phyloP scores from a whole-genome alignment of 2,888 invertebrate species.

The Mechanitis messenoides region DNA sequence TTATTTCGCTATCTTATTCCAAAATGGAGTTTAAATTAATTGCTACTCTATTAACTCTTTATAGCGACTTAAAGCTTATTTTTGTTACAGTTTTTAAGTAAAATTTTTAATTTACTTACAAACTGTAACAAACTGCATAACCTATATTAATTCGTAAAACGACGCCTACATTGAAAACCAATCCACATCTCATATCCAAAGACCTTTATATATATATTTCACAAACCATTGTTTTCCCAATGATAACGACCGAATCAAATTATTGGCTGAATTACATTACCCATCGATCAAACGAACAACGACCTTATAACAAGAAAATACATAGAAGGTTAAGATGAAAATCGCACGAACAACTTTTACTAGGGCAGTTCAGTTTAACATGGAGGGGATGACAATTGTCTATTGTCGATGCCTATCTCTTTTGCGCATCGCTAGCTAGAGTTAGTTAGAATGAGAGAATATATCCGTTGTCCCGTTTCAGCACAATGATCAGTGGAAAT shows the following conservation, averaged over 20 bases:
- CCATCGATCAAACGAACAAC: conserved; percentile 33
- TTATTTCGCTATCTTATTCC: conserved; percentile 2
- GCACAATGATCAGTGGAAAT: conserved; percentile 57
- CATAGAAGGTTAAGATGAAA: conserved; percentile 33
- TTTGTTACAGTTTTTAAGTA: neutral
- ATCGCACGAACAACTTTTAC: conserved; percentile 41
- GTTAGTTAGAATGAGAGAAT: conserved; percentile 52
- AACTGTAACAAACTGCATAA: conserved; percentile 5
- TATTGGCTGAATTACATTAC: conserved; percentile 55
- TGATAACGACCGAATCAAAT: conserved; percentile 68
- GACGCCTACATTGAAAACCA: conserved; percentile 44
- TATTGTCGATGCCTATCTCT: conserved; percentile 73
- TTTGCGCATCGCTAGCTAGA: conserved; percentile 51
- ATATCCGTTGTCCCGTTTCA: conserved; percentile 43
- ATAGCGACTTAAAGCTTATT: neutral
- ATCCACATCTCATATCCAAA: conserved; percentile 43
- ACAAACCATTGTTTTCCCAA: conserved; percentile 67
- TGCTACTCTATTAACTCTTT: neutral
- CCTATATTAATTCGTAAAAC: conserved; percentile 25
- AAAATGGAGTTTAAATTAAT: neutral
- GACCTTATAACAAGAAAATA: conserved; percentile 33
- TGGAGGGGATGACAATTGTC: conserved; percentile 75
- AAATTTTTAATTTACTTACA: too few species aligned
- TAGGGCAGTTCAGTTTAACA: conserved; percentile 50
- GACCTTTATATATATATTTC: conserved; percentile 50